Base-by-base conservation (phyloP, 2,888 invertebrate species). In the Pandemis cinnamomeana region DNA sequence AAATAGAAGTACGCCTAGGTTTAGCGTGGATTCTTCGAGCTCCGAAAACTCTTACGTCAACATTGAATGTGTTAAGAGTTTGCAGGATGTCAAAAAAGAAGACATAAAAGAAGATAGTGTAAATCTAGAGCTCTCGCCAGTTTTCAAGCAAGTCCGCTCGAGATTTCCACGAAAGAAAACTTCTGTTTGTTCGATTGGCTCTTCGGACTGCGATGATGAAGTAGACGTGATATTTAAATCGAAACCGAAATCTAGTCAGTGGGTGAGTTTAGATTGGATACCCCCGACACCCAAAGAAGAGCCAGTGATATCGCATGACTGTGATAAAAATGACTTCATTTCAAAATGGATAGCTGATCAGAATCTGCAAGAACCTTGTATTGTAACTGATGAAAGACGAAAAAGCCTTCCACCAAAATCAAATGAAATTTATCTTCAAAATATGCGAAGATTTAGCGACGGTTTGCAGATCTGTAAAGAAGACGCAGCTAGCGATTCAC, bases 31-130 rank as follows among this genome's bases (percentile, higher is more conserved):
- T 87, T 94, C 94, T 87, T 93, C 93, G 79, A 92, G 94, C 93
- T 94, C 94, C 90, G 94, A 94, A 90, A 94, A 94, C 91, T 94
- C 93, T 90, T 94, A 94, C 84, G 94, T 94, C 81, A 94, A 94
- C 87, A 93, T 94, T 84, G 94, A 94, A 80, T 88, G 91, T 84
- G 86, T 94, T 78, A 93, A 92, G 91, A 93, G 93, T 92, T 93
- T 91, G 87, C 92, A 89, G 92, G 94, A 94, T 90, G 92, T 91
- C 83, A 93, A 87, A 87, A 93, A 90, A 87, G 93, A 93, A 81
- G 92, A 93, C 77, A 83, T 80, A 72, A 80, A 81, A 71, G 91
- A 92, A 79, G 84, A 84, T 80, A 80, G 84, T 81, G 76, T 84
- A 61, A 87, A 84, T 82, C 85, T 88, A 72, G 92, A 93, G 80